Conservation (phyloP, 2,113 vertebrate species). For the Pachycephala philippinensis region DNA sequence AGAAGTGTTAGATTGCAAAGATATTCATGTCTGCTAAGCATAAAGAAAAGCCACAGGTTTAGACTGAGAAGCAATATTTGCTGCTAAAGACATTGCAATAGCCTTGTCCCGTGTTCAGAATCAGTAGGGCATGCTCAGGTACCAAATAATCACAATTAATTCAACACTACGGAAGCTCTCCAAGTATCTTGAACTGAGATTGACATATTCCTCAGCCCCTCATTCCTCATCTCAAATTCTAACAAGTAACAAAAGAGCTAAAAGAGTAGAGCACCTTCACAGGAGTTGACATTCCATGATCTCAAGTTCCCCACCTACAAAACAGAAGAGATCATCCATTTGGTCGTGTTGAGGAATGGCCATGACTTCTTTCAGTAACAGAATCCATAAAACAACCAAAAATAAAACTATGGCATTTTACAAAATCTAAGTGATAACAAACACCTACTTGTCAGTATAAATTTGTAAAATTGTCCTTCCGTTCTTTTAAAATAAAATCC, state of each 20-base stretch:
- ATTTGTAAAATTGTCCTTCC: slow-evolving; percentile 52
- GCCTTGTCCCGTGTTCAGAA: not conserved
- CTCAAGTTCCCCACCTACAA: not conserved
- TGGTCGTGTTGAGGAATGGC: not conserved
- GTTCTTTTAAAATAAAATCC: slow-evolving; percentile 49
- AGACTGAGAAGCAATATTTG: not conserved
- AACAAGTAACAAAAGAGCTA: not conserved
- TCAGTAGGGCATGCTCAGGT: not conserved
- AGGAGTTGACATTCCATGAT: not conserved
- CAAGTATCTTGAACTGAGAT: not conserved
- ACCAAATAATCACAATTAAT: not conserved
- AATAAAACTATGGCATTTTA: slow-evolving; percentile 41
- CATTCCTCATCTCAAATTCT: not conserved
- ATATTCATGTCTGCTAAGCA: not conserved
- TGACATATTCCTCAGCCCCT: not conserved
- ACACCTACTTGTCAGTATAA: slow-evolving; percentile 57
- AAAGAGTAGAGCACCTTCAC: not conserved
- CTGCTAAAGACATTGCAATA: not conserved
- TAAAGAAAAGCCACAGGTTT: not conserved
- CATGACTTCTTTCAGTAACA: not conserved
- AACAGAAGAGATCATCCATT: not conserved
- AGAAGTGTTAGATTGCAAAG: not conserved
- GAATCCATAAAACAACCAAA: slow-evolving; percentile 9
- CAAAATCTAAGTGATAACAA: slow-evolving; percentile 30
- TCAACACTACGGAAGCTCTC: not conserved